Percentiles rank a stretch among this genome's conserved stretches.
phyloP scores from a whole-genome alignment of 2,113 vertebrate genomes.

The Oriolus oriolus region DNA sequence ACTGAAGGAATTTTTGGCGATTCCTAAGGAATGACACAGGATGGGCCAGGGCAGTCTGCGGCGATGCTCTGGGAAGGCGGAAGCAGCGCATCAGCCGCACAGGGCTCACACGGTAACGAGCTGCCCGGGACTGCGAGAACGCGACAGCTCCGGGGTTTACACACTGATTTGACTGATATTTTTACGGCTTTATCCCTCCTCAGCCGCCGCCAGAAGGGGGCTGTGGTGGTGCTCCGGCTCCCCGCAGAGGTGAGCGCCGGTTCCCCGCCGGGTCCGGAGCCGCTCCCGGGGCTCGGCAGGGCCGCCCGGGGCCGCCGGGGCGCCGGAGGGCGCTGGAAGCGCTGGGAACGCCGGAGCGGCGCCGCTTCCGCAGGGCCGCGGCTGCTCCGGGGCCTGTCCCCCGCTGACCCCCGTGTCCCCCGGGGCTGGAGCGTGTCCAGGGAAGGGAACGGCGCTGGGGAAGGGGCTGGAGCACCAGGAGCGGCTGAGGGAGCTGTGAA shows the following conservation, averaged over 20 bases:
- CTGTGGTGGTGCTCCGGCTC: background rate
- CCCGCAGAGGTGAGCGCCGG: background rate
- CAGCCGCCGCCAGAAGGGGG: background rate
- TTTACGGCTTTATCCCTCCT: accelerated
- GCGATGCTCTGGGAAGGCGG: accelerated
- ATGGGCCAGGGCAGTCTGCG: accelerated
- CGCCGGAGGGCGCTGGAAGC: background rate
- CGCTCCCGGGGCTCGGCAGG: background rate
- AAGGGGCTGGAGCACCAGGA: background rate
- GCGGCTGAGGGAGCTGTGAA: background rate
- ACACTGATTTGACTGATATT: accelerated
- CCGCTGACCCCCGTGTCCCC: background rate
- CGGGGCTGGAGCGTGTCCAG: background rate
- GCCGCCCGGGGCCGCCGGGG: background rate
- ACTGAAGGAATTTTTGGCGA: accelerated
- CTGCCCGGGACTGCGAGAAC: accelerated
- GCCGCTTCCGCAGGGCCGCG: background rate
- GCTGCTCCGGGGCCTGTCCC: background rate
- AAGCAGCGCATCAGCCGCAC: accelerated
- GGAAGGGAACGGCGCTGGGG: background rate
- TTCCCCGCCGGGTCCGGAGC: background rate
- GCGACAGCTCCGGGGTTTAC: accelerated
- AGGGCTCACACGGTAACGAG: accelerated
- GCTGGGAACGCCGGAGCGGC: background rate
- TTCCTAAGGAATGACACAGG: accelerated